Conservation (phyloP, 92 coral and sea anemone species). For the Paragorgia papillata region DNA sequence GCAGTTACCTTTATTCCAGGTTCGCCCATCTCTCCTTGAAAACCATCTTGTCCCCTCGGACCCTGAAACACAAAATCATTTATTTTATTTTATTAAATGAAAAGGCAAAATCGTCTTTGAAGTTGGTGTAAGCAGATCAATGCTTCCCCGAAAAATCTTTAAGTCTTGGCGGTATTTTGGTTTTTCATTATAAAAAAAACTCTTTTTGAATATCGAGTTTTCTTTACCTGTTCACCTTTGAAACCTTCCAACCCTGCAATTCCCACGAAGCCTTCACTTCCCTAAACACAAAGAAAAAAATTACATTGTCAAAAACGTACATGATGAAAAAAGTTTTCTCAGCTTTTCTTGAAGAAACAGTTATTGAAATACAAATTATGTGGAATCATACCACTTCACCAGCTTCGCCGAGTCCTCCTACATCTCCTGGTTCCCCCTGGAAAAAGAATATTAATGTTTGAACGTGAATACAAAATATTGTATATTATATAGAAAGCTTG, state of each 20-base stretch:
- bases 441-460: background rate
- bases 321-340: too few relatives aligned
- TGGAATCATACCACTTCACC: slow-evolving; percentile 24
- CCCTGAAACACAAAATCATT: background rate
- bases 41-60: background rate
- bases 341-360: too few relatives aligned
- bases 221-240: background rate
- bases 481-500: background rate
- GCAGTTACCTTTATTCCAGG: background rate
- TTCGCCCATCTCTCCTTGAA: background rate
- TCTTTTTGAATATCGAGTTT: too few relatives aligned
- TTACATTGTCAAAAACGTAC: background rate
- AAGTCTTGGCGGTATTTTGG: too few relatives aligned
- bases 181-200: too few relatives aligned
- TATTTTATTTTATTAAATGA: too few relatives aligned
- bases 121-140: too few relatives aligned
- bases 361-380: too few relatives aligned
- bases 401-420: slow-evolving; percentile 8
- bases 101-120: too few relatives aligned
- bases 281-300: background rate
- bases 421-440: slow-evolving; percentile 5
- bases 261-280: background rate
- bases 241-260: background rate
- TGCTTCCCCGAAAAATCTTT: too few relatives aligned
- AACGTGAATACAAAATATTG: too few relatives aligned